These are phyloP conservation scores for Prochilodus magdalenae DNA, from an alignment of 2,113 vertebrate genomes.

Conservation along the genomic window DNA sequence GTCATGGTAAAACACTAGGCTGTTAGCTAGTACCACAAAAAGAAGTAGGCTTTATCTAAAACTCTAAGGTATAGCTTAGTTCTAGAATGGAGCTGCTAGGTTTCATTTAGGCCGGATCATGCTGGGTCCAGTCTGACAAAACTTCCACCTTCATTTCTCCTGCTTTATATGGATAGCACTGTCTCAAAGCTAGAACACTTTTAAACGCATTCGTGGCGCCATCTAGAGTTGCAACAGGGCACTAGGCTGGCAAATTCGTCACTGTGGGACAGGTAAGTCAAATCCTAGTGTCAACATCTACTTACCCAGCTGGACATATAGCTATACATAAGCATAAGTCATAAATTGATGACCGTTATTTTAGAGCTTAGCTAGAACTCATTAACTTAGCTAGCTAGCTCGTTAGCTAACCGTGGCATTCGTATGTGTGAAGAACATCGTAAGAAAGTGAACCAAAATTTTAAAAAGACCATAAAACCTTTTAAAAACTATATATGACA, in stretches of 20 bases:
- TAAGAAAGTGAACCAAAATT: background rate
- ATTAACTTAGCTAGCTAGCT: too few relatives aligned
- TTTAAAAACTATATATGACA: too few relatives aligned
- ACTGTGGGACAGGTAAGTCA: background rate
- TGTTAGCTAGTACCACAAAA: background rate
- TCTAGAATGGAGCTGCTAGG: too few relatives aligned
- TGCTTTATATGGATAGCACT: background rate
- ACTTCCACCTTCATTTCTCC: background rate
- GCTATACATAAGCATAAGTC: too few relatives aligned
- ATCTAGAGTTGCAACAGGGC: constrained; percentile 20
- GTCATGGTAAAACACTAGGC: background rate
- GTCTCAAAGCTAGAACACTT: background rate
- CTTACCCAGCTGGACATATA: too few relatives aligned
- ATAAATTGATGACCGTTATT: too few relatives aligned
- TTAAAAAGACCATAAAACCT: background rate
- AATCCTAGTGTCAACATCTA: background rate
- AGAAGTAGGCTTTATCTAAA: too few relatives aligned
- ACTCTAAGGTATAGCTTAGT: too few relatives aligned
- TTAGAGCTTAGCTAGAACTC: too few relatives aligned
- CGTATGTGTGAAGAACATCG: too few relatives aligned
- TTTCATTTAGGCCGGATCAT: too few relatives aligned
- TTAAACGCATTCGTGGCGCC: constrained; percentile 19
- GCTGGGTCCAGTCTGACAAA: background rate
- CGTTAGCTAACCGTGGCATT: too few relatives aligned
- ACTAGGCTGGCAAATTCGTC: background rate